Evolutionary conservation across 2,113 vertebrate species (phyloP).

Genomic region (Hippocampus mohnikei): DNA sequence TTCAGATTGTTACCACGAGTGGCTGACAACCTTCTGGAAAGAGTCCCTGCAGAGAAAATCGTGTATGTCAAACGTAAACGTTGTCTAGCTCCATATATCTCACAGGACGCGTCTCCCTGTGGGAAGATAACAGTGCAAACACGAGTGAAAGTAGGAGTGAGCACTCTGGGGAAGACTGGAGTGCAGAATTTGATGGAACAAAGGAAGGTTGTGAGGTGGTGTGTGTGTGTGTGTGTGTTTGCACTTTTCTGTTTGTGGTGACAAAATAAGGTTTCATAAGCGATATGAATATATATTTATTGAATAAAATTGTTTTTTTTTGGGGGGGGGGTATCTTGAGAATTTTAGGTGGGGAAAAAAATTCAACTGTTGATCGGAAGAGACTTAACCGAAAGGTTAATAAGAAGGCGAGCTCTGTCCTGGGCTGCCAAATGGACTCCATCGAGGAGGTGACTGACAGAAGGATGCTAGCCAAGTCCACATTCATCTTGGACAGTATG

Average conservation of each 20-base stretch:
- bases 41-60: not conserved
- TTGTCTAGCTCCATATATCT: not conserved
- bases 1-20: not conserved
- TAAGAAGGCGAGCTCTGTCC: not conserved
- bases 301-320: too few species aligned
- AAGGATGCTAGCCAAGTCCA: not conserved
- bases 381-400: not conserved
- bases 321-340: too few species aligned
- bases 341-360: too few species aligned
- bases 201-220: not conserved
- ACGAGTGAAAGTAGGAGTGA: not conserved
- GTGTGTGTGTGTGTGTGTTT: not conserved
- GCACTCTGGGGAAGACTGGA: not conserved
- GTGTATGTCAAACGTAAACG: constrained; percentile 2
- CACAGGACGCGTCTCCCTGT: not conserved
- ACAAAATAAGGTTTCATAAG: not conserved
- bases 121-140: constrained; percentile 1
- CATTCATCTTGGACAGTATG: too few species aligned
- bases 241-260: not conserved
- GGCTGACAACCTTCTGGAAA: not conserved
- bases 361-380: too few species aligned
- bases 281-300: too few species aligned
- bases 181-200: not conserved
- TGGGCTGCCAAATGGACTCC: not conserved
- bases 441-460: not conserved